Conservation (phyloP, 2,888 invertebrate genomes). For the Psylliodes chrysocephalus region DNA sequence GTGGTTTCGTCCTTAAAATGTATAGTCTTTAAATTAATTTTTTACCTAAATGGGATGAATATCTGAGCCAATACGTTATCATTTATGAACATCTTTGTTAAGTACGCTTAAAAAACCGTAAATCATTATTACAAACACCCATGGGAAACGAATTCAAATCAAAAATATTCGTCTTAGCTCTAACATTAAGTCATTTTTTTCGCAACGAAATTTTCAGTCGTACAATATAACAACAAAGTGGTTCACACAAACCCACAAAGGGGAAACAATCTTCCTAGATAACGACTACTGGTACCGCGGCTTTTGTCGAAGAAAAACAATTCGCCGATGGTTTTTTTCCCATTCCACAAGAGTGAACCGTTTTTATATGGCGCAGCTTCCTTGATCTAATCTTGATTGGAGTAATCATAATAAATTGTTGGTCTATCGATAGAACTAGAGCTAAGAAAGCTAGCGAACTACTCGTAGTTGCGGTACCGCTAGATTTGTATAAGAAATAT, state of each 20-base stretch:
- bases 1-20: too few relatives aligned
- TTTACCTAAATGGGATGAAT: too few relatives aligned
- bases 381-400: slow-evolving; percentile 41
- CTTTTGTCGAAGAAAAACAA: slow-evolving; percentile 22
- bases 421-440: slow-evolving; percentile 39
- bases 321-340: slow-evolving; percentile 15
- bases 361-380: slow-evolving; percentile 39
- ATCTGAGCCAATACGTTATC: too few relatives aligned
- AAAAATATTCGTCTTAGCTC: neutral
- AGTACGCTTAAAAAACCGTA: too few relatives aligned
- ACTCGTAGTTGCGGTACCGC: slow-evolving; percentile 41
- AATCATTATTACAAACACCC: neutral
- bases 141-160: neutral
- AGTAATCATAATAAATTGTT: slow-evolving; percentile 45
- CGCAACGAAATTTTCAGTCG: slow-evolving; percentile 1
- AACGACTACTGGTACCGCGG: too few relatives aligned
- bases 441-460: too few relatives aligned
- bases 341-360: slow-evolving; percentile 26
- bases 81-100: too few relatives aligned
- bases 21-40: too few relatives aligned
- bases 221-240: slow-evolving; percentile 2
- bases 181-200: neutral
- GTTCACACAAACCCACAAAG: slow-evolving; percentile 2
- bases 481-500: slow-evolving; percentile 21
- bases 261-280: slow-evolving; percentile 20